Percentiles rank a stretch among this genome's conserved stretches.
These are phyloP conservation scores for Cichlasoma orientale DNA, from an alignment of 2,797 vertebrate genomes.

Conservation along the genomic window DNA sequence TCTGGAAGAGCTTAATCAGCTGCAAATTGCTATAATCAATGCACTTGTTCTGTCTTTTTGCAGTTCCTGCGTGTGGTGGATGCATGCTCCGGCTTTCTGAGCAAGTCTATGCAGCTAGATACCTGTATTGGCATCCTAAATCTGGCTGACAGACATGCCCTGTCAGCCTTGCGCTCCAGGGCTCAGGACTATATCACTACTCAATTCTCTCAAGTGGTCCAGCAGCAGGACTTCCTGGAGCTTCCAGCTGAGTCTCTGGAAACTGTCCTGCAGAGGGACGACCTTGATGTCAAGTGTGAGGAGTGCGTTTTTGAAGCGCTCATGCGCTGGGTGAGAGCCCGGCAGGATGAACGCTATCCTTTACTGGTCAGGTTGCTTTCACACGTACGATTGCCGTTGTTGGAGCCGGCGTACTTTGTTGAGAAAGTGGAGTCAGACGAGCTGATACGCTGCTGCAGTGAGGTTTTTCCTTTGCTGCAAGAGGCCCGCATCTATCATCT, in stretches of 20 bases:
- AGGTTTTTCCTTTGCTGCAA: conserved; percentile 91
- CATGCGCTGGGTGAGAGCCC: conserved; percentile 89
- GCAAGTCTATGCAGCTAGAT: conserved; percentile 88
- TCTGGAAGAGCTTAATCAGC: background rate
- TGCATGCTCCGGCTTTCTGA: conserved; percentile 89
- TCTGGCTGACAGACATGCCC: conserved; percentile 88
- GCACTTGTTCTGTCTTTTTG: background rate
- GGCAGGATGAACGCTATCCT: conserved; percentile 77
- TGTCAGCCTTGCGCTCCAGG: conserved; percentile 82
- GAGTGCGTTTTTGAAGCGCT: conserved; percentile 90
- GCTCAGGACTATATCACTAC: conserved; percentile 89
- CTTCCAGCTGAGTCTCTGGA: conserved; percentile 85
- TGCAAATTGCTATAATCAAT: background rate
- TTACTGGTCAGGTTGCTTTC: conserved; percentile 83
- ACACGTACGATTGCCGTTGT: conserved; percentile 87
- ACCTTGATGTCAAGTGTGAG: conserved; percentile 90
- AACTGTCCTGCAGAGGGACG: conserved; percentile 86
- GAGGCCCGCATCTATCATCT: conserved; percentile 93
- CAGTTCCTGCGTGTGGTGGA: conserved; percentile 95
- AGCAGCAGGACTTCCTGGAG: conserved; percentile 89
- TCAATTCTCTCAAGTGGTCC: conserved; percentile 88
- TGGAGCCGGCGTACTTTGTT: conserved; percentile 95
- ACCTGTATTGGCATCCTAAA: conserved; percentile 92
- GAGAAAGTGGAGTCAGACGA: conserved; percentile 91
- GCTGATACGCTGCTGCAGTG: conserved; percentile 87